These are phyloP conservation scores for Leuciscus idus DNA, from an alignment of 2,113 vertebrate genomes.

Conservation along the genomic window DNA sequence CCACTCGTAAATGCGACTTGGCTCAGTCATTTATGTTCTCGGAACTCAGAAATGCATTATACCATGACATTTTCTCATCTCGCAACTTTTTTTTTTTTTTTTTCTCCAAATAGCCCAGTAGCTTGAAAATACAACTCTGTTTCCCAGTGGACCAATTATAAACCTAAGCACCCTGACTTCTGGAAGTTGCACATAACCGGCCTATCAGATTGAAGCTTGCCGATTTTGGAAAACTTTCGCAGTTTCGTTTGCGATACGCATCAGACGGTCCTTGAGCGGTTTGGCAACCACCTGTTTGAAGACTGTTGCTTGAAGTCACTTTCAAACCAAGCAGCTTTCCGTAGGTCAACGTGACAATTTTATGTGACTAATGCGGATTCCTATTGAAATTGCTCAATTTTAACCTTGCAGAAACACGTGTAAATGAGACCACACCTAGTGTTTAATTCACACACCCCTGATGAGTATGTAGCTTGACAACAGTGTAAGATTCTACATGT, in stretches of 20 bases:
- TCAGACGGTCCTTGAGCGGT: not conserved
- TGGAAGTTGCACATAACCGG: not conserved
- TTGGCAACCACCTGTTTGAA: slow-evolving; percentile 20
- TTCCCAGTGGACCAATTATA: not conserved
- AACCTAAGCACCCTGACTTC: not conserved
- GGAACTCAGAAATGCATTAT: not conserved
- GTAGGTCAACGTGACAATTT: not conserved
- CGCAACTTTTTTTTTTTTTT: not conserved
- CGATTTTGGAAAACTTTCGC: not conserved
- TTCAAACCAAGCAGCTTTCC: not conserved
- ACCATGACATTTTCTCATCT: not conserved
- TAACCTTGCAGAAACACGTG: not conserved
- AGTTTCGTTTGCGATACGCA: not conserved
- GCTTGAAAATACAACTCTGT: not conserved
- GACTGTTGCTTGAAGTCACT: slow-evolving; percentile 29
- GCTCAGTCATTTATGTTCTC: not conserved
- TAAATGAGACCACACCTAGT: not conserved
- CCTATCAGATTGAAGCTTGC: not conserved
- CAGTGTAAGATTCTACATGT: not conserved
- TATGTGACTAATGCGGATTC: not conserved
- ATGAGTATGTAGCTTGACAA: not conserved
- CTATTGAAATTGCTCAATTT: no score
- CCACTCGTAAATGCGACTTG: not conserved
- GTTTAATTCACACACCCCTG: not conserved
- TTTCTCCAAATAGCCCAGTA: not conserved